These are phyloP conservation scores for Drosophila eugracilis DNA, from an alignment of 1,140 invertebrate species.

Conservation along the genomic window DNA sequence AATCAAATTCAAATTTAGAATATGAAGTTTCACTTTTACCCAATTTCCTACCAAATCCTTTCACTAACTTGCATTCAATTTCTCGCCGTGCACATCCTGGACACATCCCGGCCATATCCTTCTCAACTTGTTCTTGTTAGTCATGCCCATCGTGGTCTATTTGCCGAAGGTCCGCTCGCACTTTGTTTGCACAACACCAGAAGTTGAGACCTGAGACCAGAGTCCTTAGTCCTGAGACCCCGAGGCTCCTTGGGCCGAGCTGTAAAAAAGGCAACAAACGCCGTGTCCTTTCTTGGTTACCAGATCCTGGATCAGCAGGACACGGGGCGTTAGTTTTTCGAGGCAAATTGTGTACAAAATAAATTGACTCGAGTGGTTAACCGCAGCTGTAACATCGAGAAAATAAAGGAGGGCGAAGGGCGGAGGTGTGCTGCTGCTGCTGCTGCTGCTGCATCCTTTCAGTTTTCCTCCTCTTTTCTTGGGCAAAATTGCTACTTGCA, in stretches of 20 bases:
- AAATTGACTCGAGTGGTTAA: constrained; percentile 80
- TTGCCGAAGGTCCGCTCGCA: constrained; percentile 46
- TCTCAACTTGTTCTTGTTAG: constrained; percentile 23
- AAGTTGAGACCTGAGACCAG: too few species aligned
- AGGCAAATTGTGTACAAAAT: constrained; percentile 79
- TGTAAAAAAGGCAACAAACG: constrained; percentile 64
- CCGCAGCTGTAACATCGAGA: constrained; percentile 51
- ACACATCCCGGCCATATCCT: constrained; percentile 2
- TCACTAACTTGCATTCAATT: too few species aligned
- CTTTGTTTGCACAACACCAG: constrained; percentile 57
- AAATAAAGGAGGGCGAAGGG: neutral
- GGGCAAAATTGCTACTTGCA: constrained; percentile 72
- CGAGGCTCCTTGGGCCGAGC: constrained; percentile 38
- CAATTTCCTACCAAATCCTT: too few species aligned
- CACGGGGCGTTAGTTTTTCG: constrained; percentile 49
- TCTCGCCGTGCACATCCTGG: constrained; percentile 20
- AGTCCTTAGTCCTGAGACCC: too few species aligned
- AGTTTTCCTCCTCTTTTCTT: constrained; percentile 14
- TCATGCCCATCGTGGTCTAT: constrained; percentile 38
- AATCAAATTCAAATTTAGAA: too few species aligned
- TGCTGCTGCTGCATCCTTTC: constrained; percentile 70
- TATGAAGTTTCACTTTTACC: too few species aligned
- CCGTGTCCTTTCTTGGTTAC: constrained; percentile 61
- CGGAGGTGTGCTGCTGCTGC: neutral
- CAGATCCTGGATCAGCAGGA: constrained; percentile 20